Evolutionary conservation across 2,797 vertebrate genomes (phyloP).

Genomic region (Lagodon rhomboides): DNA sequence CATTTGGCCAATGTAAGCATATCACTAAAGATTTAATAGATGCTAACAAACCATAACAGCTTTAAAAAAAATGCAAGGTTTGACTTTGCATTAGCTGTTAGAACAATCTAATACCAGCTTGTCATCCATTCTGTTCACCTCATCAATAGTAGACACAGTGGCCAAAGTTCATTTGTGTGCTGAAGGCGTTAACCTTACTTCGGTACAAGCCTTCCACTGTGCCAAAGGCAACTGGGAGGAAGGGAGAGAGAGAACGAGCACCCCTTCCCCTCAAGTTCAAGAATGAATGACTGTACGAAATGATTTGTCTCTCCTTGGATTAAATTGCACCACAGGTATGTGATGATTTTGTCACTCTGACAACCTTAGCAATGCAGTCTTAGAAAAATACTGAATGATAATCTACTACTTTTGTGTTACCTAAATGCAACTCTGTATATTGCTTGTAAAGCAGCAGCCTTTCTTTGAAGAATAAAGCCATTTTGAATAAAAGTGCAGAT

Average conservation of each 20-base stretch:
- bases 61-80: background rate
- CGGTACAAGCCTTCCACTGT: conserved; percentile 27
- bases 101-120: conserved; percentile 11
- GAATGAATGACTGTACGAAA: background rate
- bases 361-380: background rate
- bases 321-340: conserved; percentile 32
- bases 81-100: background rate
- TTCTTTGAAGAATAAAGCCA: too few relatives aligned
- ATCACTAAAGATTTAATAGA: background rate
- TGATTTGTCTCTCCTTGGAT: conserved; percentile 12
- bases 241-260: background rate
- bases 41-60: background rate
- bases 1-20: background rate
- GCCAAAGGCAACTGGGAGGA: conserved; percentile 8
- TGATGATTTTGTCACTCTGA: background rate
- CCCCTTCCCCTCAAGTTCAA: background rate
- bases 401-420: background rate
- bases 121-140: conserved; percentile 24
- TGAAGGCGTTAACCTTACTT: conserved; percentile 54
- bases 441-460: background rate
- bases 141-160: conserved; percentile 41
- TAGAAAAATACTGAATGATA: background rate
- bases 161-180: conserved; percentile 65
- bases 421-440: background rate
- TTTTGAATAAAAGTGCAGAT: background rate